Base-by-base conservation (phyloP, 2,797 vertebrate genomes). In the Aselliscus stoliczkanus region DNA sequence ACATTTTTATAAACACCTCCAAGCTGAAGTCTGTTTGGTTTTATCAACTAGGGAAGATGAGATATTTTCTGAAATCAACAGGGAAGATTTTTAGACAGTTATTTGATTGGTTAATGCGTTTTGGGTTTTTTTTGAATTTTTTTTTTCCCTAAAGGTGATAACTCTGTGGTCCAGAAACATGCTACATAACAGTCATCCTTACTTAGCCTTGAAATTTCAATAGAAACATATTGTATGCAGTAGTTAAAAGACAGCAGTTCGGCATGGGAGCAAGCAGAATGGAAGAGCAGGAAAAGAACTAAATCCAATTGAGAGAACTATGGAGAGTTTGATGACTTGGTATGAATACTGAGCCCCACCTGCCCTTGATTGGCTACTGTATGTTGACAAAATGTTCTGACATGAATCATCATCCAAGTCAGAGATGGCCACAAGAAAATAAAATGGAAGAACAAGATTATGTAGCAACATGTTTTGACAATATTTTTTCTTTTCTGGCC, bases 161-260 rank as follows among this genome's bases (percentile, higher is more conserved):
- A 84, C 47, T 93, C 20, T 76, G 37, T 37, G 52, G 67, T 88
- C 75, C 88, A 90, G 75, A 96, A 86, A 86, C 72, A 86, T 1
- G 27, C 62, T 60, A 42, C 23, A 1, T 47, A 54, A 82, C 6
- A 79, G 34, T 79, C 58, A 79, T 62, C 44, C 14, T 79, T 90
- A 92, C 56, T 70, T 92, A 97, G 94, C 80, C 84, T 89, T 70
- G 92, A 67, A 75, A 73, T 29, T 56, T 93, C 69, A 83, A n/a
- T 60, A 88, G 42, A 64, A 39, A 75, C 39, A 47, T 37, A 82
- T 37, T 73, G 89, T 67, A 67, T 29, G 23, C 17, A 0, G 18
- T 52, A 44, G 73, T 64, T 56, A 85, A 73, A 88, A 95, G 93
- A 83, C 5, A 70, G 62, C 1, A 25, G 39, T 62, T 93, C 47